These are phyloP conservation scores for Pachymerium ferrugineum DNA, from an alignment of 2,888 invertebrate genomes.

Conservation along the genomic window DNA sequence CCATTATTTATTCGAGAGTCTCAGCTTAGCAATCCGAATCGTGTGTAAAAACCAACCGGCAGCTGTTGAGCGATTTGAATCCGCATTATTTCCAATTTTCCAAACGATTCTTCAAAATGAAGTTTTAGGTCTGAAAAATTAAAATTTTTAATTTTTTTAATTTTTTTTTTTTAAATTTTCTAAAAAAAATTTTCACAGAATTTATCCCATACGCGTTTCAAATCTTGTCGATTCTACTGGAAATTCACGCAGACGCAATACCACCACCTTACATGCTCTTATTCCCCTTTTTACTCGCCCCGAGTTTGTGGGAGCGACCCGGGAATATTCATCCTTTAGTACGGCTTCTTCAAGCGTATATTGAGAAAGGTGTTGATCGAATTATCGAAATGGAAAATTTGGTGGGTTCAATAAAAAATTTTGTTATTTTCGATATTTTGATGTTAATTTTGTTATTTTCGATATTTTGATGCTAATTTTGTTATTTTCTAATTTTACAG, in stretches of 20 bases:
- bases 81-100: constrained; percentile 88
- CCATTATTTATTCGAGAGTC: constrained; percentile 94
- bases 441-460: constrained; percentile 35
- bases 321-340: constrained; percentile 93
- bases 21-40: constrained; percentile 65
- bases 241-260: constrained; percentile 51
- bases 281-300: constrained; percentile 82
- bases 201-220: constrained; percentile 99
- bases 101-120: constrained; percentile 91
- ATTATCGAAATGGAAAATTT: constrained; percentile 65
- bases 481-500: no score
- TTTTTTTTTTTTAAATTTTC: constrained; percentile 32
- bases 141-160: constrained; percentile 25
- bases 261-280: constrained; percentile 82
- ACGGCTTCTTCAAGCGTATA: constrained; percentile 80
- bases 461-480: constrained; percentile 56
- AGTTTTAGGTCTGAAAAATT: constrained; percentile 62
- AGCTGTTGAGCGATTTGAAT: constrained; percentile 77
- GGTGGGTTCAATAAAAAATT: constrained; percentile 51
- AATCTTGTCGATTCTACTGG: constrained; percentile 85
- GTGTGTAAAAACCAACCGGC: constrained; percentile 72
- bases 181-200: constrained; percentile 55
- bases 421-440: constrained; percentile 11
- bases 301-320: constrained; percentile 85
- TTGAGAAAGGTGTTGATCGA: constrained; percentile 64